Base-by-base conservation (phyloP, 35 echinoderm and acorn worm genomes). In the Lytechinus pictus region DNA sequence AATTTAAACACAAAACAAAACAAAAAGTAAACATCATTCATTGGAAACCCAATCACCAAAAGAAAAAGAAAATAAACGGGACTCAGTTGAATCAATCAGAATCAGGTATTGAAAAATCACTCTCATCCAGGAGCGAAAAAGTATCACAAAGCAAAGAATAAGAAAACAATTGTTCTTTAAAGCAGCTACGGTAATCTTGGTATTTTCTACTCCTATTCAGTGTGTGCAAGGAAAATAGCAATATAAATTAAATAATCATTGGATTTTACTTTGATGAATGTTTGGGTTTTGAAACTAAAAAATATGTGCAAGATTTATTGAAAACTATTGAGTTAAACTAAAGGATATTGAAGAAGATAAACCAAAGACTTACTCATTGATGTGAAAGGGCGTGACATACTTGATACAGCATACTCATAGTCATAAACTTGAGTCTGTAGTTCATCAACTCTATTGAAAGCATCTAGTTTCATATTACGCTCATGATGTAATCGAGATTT, bases 341-440 rank as follows among this genome's bases (percentile, higher is more conserved):
- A 88, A 88, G 33, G 33, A 44, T 2, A 44, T 44, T 44, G 33
- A 44, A 44, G 33, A 44, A 44, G 33, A 44, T 44, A 44, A 44
- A 44, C 33, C 33, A 44, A 44, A 44, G 33, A 96, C 97, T 97
- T 94, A 99, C 98, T 99, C 94, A 96, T 95, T 9, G 97, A 95
- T 33, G 98, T 98, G 89, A 94, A 96, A 9, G 98, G 98, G 58
- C 98, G 93, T 24, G 98, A 99, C 86, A 97, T 95, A 95, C 87
- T 98, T 27, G 94, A 96, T 55, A 99, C 91, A 10, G 97, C 98
- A n/a, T 86, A 94, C 94, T 99, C 98, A 57, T 97, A 98, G 94
- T 99, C 98, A 86, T 99, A 99, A 0, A 99, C 98, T 55, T 99
- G 98, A 0, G 98, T 96, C 94, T 99, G 98, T n/a, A 99, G 89